Evolutionary conservation across 1,140 invertebrate species (phyloP), one percentile per base, ranked within the genome.

Genomic region (Triops cancriformis): DNA sequence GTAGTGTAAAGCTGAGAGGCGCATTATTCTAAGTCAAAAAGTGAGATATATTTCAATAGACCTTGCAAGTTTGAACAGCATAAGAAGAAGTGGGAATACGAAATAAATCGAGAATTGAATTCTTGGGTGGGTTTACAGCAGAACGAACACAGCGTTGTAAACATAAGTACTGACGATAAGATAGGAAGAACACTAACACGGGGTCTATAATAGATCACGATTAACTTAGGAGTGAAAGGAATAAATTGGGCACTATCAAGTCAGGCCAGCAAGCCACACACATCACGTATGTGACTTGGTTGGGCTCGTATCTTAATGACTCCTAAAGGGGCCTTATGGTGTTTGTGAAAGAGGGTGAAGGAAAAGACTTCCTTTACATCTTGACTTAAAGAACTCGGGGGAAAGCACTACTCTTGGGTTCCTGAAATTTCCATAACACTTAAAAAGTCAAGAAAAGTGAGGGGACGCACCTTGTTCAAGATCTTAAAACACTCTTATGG

Each of bases 271-370:
- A 64, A 64, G 23, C n/a, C 23, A n/a, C 51, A 14, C 6, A 18
- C 51, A 64, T 37, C 7, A 64, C 51, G 18, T 64, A 9, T 64
- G 51, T 64, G 51, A 64, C 51, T 64, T 18, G 51, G 51, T 64
- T 64, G 51, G 51, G 51, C 23, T 64, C 51, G 14, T 64, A 64
- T 64, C 51, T 64, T 64, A 64, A 64, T 64, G 51, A 64, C 51
- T 64, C 14, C 51, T 64, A 64, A 64, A 64, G 23, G 51, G 51
- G 51, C 51, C 51, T 64, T 64, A 64, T 64, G 51, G 51, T 64
- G 51, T 64, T 64, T 64, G 51, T 23, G 18, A 64, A 64, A 64
- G 51, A 23, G 14, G 51, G 51, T n/a, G 14, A 0, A 23, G 51
- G 14, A 64, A 23, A 64, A 23, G 51, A 64, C 51, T 23, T 64